phyloP scores from a whole-genome alignment of 1,140 invertebrate genomes.

The Oreohelix idahoensis region DNA sequence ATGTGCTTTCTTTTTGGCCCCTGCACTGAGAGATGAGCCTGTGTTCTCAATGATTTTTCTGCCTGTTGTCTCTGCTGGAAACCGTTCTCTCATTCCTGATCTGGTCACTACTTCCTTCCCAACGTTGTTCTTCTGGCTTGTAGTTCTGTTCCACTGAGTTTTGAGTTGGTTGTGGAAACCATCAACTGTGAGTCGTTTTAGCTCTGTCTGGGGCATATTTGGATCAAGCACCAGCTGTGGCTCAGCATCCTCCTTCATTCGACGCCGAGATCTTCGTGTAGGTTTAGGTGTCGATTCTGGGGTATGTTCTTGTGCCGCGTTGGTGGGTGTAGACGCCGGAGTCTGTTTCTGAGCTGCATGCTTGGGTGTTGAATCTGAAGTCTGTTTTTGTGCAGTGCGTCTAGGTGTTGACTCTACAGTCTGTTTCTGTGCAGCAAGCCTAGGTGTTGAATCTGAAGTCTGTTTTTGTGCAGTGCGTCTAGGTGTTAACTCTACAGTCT shows the following conservation, averaged over 20 bases:
- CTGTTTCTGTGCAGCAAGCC: too few species aligned
- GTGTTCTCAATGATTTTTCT: background rate
- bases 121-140: background rate
- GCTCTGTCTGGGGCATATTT: slow-evolving; percentile 27
- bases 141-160: background rate
- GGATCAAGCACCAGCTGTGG: slow-evolving; percentile 2
- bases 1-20: background rate
- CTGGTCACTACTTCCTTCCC: background rate
- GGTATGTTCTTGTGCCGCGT: background rate
- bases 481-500: too few species aligned
- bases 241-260: background rate
- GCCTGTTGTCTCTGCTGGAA: background rate
- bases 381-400: too few species aligned
- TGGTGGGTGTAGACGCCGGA: too few species aligned
- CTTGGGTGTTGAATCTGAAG: too few species aligned
- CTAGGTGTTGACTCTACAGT: too few species aligned
- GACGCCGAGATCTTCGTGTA: slow-evolving; percentile 13
- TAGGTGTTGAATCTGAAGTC: too few species aligned
- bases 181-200: slow-evolving; percentile 36
- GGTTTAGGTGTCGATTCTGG: background rate
- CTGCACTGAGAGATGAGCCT: background rate
- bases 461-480: too few species aligned
- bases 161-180: slow-evolving; percentile 32
- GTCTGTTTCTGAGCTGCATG: too few species aligned
- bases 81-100: background rate